Evolutionary conservation across 2,113 vertebrate species (phyloP).

Genomic region (Gasterosteus nipponicus): DNA sequence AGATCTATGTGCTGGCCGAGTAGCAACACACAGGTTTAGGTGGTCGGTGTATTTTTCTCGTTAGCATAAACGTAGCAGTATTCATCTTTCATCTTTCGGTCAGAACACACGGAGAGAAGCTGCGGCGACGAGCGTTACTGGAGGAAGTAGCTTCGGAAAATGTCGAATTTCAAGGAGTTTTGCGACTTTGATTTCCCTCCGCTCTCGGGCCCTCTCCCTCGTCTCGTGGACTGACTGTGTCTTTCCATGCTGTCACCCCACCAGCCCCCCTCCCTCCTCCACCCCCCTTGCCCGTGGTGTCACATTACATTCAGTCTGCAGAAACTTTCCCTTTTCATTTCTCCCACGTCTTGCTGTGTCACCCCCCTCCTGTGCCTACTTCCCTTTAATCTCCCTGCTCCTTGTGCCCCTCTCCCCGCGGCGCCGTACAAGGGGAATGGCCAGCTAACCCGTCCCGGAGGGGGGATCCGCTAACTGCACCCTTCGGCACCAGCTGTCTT

Average conservation of each 20-base stretch:
- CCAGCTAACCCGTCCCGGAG: slow-evolving; percentile 55
- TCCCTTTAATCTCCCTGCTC: slow-evolving; percentile 61
- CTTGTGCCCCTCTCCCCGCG: slow-evolving; percentile 50
- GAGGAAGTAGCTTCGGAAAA: slow-evolving; percentile 21
- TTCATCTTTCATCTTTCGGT: slow-evolving; percentile 12
- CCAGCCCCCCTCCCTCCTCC: not conserved
- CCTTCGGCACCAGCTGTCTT: slow-evolving; percentile 74
- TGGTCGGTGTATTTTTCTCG: slow-evolving; percentile 15
- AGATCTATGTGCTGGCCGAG: slow-evolving; percentile 5
- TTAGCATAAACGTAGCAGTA: slow-evolving; percentile 16
- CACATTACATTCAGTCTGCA: slow-evolving; percentile 69
- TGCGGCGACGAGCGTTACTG: not conserved
- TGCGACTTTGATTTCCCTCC: slow-evolving; percentile 8
- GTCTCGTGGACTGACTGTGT: slow-evolving; percentile 43
- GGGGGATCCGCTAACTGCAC: slow-evolving; percentile 64
- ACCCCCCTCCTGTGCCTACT: slow-evolving; percentile 37
- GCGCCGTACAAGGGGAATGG: slow-evolving; percentile 54
- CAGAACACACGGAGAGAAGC: slow-evolving; percentile 1
- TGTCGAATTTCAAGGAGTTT: slow-evolving; percentile 34
- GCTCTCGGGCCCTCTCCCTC: slow-evolving; percentile 16
- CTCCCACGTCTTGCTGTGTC: slow-evolving; percentile 42
- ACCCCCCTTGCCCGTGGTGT: slow-evolving; percentile 35
- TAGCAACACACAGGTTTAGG: slow-evolving; percentile 15
- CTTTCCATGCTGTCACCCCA: slow-evolving; percentile 72
- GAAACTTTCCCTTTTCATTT: slow-evolving; percentile 66